Percentiles rank a stretch among this genome's conserved stretches.
phyloP scores from a whole-genome alignment of 2,113 vertebrate species.

The Anoplopoma fimbria region DNA sequence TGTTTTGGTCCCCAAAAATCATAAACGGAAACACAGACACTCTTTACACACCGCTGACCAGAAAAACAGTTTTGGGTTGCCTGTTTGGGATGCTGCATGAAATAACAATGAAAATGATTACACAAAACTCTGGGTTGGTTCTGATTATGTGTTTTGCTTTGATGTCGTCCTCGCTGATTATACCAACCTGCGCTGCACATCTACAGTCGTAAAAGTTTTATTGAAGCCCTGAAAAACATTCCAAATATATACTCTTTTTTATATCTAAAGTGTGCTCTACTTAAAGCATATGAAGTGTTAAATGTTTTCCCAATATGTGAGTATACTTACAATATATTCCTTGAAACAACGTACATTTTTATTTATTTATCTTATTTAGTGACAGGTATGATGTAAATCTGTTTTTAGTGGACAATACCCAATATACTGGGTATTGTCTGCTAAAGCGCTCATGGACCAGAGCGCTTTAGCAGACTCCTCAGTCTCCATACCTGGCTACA shows the following conservation, averaged over 20 bases:
- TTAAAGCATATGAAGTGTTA: neutral
- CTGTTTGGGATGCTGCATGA: no score
- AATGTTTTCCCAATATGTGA: neutral
- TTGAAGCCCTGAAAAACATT: neutral
- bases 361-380: no score
- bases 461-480: no score
- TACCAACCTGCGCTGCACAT: neutral
- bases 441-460: no score
- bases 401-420: no score
- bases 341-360: no score
- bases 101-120: no score
- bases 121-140: no score
- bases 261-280: neutral
- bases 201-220: neutral
- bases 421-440: no score
- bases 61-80: neutral
- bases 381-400: neutral
- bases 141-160: slow-evolving; percentile 5
- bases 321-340: no score
- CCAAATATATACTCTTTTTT: neutral
- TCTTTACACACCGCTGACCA: neutral
- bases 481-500: no score
- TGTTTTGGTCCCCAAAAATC: neutral
- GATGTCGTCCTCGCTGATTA: neutral
- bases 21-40: neutral